Percentiles rank a stretch among this genome's conserved stretches.
These are phyloP conservation scores for Accipiter virgatus DNA, from an alignment of 2,113 vertebrate species.

Conservation along the genomic window DNA sequence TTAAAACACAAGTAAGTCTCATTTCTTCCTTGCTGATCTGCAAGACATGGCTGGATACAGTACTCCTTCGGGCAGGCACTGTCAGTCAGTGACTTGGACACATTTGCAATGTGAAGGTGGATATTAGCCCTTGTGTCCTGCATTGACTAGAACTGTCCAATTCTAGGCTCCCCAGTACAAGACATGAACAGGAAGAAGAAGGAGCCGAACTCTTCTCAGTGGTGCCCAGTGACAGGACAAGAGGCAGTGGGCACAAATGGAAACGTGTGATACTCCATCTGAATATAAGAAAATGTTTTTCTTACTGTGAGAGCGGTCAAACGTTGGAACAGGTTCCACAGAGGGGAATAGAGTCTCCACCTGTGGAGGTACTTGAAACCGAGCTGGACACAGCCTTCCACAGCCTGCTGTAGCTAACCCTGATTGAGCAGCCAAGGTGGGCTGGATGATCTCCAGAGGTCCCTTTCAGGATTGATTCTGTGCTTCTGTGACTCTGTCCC, in stretches of 20 bases:
- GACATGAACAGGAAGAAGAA: not conserved
- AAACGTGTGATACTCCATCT: rapidly evolving
- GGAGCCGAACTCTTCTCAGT: not conserved
- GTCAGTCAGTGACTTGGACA: rapidly evolving
- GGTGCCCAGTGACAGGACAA: not conserved
- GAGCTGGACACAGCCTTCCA: not conserved
- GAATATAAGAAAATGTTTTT: not conserved
- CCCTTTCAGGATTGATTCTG: not conserved
- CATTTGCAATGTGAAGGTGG: not conserved
- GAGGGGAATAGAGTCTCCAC: not conserved
- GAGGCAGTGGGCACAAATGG: rapidly evolving
- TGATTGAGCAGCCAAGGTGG: not conserved
- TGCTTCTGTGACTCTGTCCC: not conserved
- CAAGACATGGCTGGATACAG: not conserved
- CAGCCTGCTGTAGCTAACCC: not conserved
- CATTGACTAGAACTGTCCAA: too few species aligned
- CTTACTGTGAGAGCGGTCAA: rapidly evolving
- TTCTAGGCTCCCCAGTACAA: too few species aligned
- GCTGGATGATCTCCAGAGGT: not conserved
- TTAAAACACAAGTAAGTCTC: not conserved
- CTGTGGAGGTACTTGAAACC: rapidly evolving
- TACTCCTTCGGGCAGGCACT: not conserved
- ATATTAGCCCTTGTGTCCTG: not conserved
- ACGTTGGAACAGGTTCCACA: not conserved
- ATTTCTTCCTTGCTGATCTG: not conserved